Base-by-base conservation (phyloP, 2,888 invertebrate species). In the Entomobrya multifasciata region DNA sequence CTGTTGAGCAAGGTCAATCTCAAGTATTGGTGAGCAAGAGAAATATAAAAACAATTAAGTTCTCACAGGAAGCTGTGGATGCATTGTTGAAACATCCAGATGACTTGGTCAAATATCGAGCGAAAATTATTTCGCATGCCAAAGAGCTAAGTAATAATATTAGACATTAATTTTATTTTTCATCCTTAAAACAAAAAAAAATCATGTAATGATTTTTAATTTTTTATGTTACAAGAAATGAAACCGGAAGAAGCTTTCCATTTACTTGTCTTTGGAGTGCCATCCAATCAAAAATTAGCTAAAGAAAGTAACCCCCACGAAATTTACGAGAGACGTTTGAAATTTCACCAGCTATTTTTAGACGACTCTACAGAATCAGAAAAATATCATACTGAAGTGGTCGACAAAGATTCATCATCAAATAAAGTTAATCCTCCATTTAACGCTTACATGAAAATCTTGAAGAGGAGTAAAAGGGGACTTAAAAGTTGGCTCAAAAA, bases 401-500 rank as follows among this genome's bases (percentile, higher is more conserved):
- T 57, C 3, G 15, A 57, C 11, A 17, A 62, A 20, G 41, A 77
- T 55, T 6, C 36, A 36, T 6, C 36, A 36, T 4, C 36, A 6
- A 36, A 8, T 36, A 36, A 8, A 4, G 8, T 8, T 6, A 36
- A 1, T 15, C n/a, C 44, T 15, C 60, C 67, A 0, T 84, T 47
- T 25, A 55, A 44, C 30, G 41, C 65, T 6, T 77, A 84, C 67
- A 84, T 84, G 84, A 84, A 77, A 30, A 36, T 67, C 41, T 22
- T 84, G 6, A 49, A 44, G 3, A 15, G 87, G 17, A 52, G 44
- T 0, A 84, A 76, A 55, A 47, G 88, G n/a, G 88, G 88, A 1
- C 17, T 88, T 20, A 83, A 82, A 36, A 86, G 36, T 5, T 88
- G 88, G 88, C 4, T 88, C 0, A 86, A 86, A 27, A 83, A 79